Base-by-base conservation (phyloP, 2,888 invertebrate genomes). In the Chouioia cunea region DNA sequence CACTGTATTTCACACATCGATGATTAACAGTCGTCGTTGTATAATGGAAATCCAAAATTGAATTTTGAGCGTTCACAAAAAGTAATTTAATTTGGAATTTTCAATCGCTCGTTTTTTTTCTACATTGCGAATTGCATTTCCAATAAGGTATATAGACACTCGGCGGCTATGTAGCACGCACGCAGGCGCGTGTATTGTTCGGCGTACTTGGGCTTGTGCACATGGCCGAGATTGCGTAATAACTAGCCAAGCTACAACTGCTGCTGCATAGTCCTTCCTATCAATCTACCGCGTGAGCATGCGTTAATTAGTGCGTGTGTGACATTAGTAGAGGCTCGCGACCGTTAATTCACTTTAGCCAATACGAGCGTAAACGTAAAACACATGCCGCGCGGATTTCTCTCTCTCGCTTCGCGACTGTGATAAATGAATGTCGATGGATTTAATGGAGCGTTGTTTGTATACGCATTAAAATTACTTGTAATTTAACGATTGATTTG, bases 221-320 rank as follows among this genome's bases (percentile, higher is more conserved):
- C 43, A 14, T 56, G 44, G 18, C 22, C 44, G 52, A 6, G 53
- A 64, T 79, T 79, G 73, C 77, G 77, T 74, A 79, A 80, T 73
- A 58, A 16, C 10, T 23, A 36, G 47, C 54, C 66, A 43, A 14
- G 46, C 46, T 36, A 12, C 36, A 10, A 12, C 36, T 36, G 36
- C 36, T 36, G 36, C 10, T 36, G 10, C 36, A 27, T 74, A 77
- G 73, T 76, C 73, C 70, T 77, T 75, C 72, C 76, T 76, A 78
- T 79, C 77, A 77, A 79, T 79, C 77, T 73, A 71, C n/a, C 48
- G 70, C 68, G 47, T 22, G 16, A 50, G 16, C 50, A 10, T 16
- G 73, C 70, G 76, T 58, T 76, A 79, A 77, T 76, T 78, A 80
- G 76, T 62, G 67, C 75, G 74, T 71, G 74, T 73, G 74, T 66